Conservation (phyloP, 1,140 invertebrate genomes). For the Papilio aristodemus region DNA sequence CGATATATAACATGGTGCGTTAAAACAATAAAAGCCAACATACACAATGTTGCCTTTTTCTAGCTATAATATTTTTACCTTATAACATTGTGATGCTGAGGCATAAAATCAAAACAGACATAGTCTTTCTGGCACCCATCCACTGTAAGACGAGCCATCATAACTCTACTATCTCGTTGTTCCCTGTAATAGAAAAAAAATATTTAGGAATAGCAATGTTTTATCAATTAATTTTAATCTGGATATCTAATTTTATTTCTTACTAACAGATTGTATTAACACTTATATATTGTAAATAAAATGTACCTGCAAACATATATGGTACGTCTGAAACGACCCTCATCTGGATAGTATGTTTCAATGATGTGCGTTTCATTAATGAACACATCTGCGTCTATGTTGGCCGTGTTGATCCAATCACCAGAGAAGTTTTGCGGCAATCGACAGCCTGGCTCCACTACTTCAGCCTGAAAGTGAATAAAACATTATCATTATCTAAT, state of each 20-base stretch:
- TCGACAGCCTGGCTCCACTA: constrained; percentile 93
- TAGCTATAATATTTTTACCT: constrained; percentile 62
- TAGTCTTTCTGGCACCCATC: constrained; percentile 99
- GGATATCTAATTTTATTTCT: no score
- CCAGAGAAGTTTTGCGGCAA: constrained; percentile 96
- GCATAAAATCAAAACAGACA: constrained; percentile 97
- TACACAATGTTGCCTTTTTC: no score
- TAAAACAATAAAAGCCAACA: no score
- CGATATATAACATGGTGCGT: no score
- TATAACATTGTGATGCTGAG: constrained; percentile 97
- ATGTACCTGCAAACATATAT: constrained; percentile 92
- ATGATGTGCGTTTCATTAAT: constrained; percentile 98
- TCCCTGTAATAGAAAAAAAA: constrained; percentile 80
- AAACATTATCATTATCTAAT: no score
- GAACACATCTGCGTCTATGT: constrained; percentile 95
- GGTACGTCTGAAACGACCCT: constrained; percentile 91
- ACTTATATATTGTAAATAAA: no score
- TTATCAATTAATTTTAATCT: no score
- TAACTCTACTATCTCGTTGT: constrained; percentile 91
- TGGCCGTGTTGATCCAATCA: constrained; percentile 97
- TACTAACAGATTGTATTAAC: no score
- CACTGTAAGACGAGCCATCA: constrained; percentile 97
- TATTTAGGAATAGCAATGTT: background rate
- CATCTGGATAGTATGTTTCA: constrained; percentile 96
- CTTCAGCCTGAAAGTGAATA: constrained; percentile 85